Evolutionary conservation across 1,140 invertebrate species (phyloP).

Genomic region (Antheraea pernyi): DNA sequence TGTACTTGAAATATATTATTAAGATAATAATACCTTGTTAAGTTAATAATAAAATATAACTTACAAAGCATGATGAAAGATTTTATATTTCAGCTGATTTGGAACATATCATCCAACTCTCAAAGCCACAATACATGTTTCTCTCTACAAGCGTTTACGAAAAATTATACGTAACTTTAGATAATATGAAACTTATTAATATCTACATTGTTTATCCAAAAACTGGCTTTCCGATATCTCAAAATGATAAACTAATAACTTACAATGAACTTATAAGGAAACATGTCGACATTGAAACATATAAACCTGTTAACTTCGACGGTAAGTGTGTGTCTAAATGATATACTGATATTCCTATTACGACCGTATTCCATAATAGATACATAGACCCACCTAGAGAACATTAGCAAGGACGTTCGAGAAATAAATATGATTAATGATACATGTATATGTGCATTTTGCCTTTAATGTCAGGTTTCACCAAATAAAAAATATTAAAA

Average conservation of each 20-base stretch:
- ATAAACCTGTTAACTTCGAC: constrained; percentile 33
- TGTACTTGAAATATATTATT: too few relatives aligned
- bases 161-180: constrained; percentile 33
- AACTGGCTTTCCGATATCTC: not conserved
- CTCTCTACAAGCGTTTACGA: constrained; percentile 37
- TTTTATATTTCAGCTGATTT: constrained; percentile 45
- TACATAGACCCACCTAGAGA: too few relatives aligned
- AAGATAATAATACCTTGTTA: too few relatives aligned
- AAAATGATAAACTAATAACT: constrained; percentile 17
- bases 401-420: too few relatives aligned
- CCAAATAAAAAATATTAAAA: too few relatives aligned
- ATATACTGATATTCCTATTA: too few relatives aligned
- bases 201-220: constrained; percentile 42
- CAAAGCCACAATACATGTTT: constrained; percentile 52
- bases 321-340: constrained; percentile 28
- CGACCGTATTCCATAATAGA: too few relatives aligned
- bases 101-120: constrained; percentile 41
- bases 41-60: too few relatives aligned
- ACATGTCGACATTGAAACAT: constrained; percentile 32
- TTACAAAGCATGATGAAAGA: too few relatives aligned
- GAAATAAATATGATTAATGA: too few relatives aligned
- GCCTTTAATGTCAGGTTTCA: too few relatives aligned
- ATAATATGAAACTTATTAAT: constrained; percentile 26
- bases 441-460: too few relatives aligned
- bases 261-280: constrained; percentile 35